Evolutionary conservation across 2,113 vertebrate genomes (phyloP).

Genomic region (Rhombomys opimus): DNA sequence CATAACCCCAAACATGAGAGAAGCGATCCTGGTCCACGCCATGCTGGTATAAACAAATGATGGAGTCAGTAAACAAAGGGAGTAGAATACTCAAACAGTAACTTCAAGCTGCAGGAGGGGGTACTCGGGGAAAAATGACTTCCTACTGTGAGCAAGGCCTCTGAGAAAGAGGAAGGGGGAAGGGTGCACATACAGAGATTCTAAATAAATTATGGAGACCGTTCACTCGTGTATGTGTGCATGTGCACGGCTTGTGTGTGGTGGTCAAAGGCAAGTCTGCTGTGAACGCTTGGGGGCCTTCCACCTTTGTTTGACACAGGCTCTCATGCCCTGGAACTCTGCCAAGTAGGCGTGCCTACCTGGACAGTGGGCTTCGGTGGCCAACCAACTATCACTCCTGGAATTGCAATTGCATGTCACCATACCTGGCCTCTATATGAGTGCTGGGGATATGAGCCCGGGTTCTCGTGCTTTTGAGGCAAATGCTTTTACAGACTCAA

Average conservation of each 20-base stretch:
- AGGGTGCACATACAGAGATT: not conserved
- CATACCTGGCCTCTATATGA: not conserved
- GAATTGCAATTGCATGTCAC: not conserved
- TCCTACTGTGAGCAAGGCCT: not conserved
- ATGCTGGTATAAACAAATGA: not conserved
- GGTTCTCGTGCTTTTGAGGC: not conserved
- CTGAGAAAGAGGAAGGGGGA: not conserved
- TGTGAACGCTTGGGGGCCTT: not conserved
- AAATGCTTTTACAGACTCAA: not conserved
- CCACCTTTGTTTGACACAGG: not conserved
- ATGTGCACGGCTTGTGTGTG: not conserved
- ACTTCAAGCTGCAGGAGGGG: not conserved
- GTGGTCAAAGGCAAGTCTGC: not conserved
- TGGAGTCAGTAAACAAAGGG: not conserved
- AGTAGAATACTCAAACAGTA: not conserved
- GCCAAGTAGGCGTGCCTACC: not conserved
- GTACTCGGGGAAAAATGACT: accelerated
- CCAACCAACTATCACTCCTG: too few species aligned
- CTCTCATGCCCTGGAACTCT: not conserved
- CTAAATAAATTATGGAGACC: not conserved
- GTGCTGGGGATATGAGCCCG: not conserved
- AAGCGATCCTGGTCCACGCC: not conserved
- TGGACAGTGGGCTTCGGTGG: not conserved
- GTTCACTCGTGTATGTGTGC: not conserved
- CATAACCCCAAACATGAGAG: not conserved